phyloP scores from a whole-genome alignment of 1,140 invertebrate genomes.

The Paramacrobiotus metropolitanus region DNA sequence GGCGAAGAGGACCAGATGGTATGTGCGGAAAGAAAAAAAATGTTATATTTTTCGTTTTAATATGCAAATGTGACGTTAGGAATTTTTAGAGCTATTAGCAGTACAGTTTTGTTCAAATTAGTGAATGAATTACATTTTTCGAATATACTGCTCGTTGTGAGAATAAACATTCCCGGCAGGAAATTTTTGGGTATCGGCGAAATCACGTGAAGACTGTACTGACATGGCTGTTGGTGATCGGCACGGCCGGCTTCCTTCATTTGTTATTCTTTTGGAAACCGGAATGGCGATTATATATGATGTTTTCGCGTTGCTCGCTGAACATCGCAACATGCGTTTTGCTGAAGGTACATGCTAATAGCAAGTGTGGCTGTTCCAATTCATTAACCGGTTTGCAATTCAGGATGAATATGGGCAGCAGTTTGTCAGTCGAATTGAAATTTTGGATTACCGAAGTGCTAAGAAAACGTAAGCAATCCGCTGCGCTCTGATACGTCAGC shows the following conservation, averaged over 20 bases:
- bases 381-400: background rate
- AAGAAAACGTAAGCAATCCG: background rate
- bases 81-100: too few relatives aligned
- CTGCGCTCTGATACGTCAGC: background rate
- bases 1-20: constrained; percentile 2
- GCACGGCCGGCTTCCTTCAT: constrained; percentile 45
- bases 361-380: background rate
- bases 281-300: constrained; percentile 44
- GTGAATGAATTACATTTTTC: too few relatives aligned
- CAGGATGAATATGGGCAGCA: background rate
- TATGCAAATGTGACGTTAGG: background rate
- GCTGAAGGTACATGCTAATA: constrained; percentile 33
- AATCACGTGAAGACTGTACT: constrained; percentile 26
- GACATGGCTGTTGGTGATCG: constrained; percentile 34
- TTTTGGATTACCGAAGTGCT: background rate
- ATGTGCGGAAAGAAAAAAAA: too few relatives aligned
- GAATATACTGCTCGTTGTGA: background rate
- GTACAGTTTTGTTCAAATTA: too few relatives aligned
- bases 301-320: constrained; percentile 40
- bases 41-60: background rate
- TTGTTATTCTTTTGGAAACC: constrained; percentile 69
- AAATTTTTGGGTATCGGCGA: constrained; percentile 36
- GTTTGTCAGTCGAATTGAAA: background rate
- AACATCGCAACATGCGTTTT: constrained; percentile 47
- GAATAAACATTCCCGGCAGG: constrained; percentile 19